Conservation (phyloP, 2,113 vertebrate genomes). For the Hypocryptadius cinnamomeus region DNA sequence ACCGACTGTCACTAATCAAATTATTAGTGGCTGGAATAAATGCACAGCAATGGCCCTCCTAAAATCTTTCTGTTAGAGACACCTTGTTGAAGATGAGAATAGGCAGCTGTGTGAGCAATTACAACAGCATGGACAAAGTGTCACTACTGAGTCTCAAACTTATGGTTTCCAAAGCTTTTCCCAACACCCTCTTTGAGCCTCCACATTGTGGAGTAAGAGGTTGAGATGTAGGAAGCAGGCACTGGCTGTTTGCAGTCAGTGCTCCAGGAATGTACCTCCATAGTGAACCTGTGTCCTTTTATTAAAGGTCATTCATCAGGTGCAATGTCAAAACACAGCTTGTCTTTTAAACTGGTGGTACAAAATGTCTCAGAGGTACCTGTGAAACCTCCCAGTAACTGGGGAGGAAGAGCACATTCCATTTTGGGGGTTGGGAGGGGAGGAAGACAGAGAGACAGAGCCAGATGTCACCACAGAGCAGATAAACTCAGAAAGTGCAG, state of each 20-base stretch:
- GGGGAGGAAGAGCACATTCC: background rate
- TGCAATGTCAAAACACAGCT: background rate
- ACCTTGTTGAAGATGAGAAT: background rate
- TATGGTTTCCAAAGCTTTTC: background rate
- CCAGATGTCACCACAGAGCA: background rate
- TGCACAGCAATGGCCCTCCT: background rate
- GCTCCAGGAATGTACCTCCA: background rate
- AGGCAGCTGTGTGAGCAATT: background rate
- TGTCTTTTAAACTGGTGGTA: background rate
- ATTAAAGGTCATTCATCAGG: constrained; percentile 12
- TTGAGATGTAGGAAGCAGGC: background rate
- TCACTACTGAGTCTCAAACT: background rate
- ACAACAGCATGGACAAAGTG: accelerated
- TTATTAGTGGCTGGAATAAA: background rate
- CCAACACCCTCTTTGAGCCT: background rate
- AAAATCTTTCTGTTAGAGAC: background rate
- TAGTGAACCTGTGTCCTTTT: background rate
- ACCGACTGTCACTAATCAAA: background rate
- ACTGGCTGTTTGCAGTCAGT: background rate
- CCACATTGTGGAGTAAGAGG: accelerated
- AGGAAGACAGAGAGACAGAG: background rate
- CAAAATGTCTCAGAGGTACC: background rate
- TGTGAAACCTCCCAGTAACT: background rate
- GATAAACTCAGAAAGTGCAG: constrained; percentile 17
- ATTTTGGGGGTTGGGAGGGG: background rate